Evolutionary conservation across 2,888 invertebrate species (phyloP), one percentile per base, ranked within the genome.

Genomic region (Drosophila recens): DNA sequence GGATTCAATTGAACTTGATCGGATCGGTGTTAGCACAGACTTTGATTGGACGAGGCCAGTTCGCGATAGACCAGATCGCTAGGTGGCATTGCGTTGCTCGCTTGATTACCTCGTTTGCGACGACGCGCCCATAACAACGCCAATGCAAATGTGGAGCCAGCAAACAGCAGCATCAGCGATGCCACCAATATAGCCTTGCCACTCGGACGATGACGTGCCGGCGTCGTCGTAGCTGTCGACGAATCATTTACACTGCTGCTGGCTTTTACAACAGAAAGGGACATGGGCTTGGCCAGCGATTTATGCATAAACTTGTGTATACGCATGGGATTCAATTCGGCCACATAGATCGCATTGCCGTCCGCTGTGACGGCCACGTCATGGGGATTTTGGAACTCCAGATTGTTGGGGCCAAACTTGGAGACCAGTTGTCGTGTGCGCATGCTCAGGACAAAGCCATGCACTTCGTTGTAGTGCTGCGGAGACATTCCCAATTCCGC

Each of bases 301-400:
- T 90, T 90, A 68, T 91, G 89, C 4, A 93, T 53, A 73, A 93
- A 95, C 90, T 94, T 95, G 93, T 95, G 95, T 46, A 96, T 94
- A 69, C 93, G 94, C 86, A 94, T 94, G 0, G 95, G 95, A 87
- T 95, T 93, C 20, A 97, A 93, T 91, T 98, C 97, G 0, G 96
- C 97, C 0, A 97, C 96, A 91, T 96, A 98, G 9, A 97, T 94
- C 61, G 92, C 91, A 49, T 93, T 93, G 27, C 96, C 97, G 92
- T 96, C 95, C 0, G 93, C 89, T 0, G 95, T 94, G 0, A 95
- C 95, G n/a, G 96, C 95, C 3, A 98, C 93, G 90, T 97, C 97
- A 92, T 98, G 98, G 0, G 98, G 98, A 90, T 95, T 95, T 62
- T 93, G 91, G 89, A 92, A 93, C 62, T 90, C 78, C 36, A 97